Evolutionary conservation across 2,797 vertebrate species (phyloP), one percentile per base, ranked within the genome.

Genomic region (Phataginus tricuspis): DNA sequence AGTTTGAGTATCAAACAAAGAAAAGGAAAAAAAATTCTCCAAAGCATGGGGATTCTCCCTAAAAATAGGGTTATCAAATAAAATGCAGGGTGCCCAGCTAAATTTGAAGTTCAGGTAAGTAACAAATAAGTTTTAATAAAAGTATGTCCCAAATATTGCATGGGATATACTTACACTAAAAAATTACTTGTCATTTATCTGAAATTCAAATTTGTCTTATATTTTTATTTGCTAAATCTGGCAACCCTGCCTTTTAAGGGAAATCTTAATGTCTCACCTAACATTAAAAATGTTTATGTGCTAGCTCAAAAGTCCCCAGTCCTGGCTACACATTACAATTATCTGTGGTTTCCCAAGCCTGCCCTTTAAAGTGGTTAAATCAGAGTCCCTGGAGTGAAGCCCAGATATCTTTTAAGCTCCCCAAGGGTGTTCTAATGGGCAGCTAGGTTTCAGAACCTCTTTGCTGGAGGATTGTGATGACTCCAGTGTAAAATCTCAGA

Each of bases 161-260:
- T 63, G 21, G 13, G 29, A 95, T 34, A 77, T 23, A 53, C 6
- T 74, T 83, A 85, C 0, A 66, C 5, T n/a, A 88, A 93, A 95
- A 86, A 86, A 45, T 45, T 45, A 86, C 61, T 87, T 25, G 11
- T 39, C 66, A 4, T 19, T 85, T 85, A 71, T 66, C 63, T 91
- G 16, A 93, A 69, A 87, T 80, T 80, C 23, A 88, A 74, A 94
- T 85, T 78, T 13, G 39, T 86, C 55, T 85, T 74, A 2, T 80
- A 91, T 68, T 90, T 92, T 77, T 86, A 51, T 91, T 95, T 92
- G 27, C 71, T 71, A 66, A 83, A 86, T 63, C 83, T 93, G 79
- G 37, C 29, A 74, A 49, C 31, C 10, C 21, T 63, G 63, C 37
- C 59, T 69, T 37, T 63, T 86, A 57, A 37, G 21, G 27, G 19